Evolutionary conservation across 2,797 vertebrate species (phyloP).

Genomic region (Melanotaenia boesemani): DNA sequence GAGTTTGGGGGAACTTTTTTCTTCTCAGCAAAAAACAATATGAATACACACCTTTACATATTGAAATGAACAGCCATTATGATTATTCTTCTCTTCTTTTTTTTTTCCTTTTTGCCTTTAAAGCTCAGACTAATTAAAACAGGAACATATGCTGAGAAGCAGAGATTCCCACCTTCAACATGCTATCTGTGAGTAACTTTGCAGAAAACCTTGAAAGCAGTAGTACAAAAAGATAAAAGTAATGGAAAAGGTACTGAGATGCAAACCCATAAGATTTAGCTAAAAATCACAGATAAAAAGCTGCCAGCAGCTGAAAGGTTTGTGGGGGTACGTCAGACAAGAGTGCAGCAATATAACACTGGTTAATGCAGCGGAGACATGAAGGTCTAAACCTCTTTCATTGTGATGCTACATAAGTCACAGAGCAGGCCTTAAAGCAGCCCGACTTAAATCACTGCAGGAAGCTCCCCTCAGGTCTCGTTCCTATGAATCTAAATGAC

Average conservation of each 20-base stretch:
- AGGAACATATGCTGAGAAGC: too few species aligned
- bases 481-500: slow-evolving; percentile 40
- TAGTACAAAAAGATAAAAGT: not conserved
- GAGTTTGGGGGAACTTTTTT: slow-evolving; percentile 18
- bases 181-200: not conserved
- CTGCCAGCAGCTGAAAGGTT: not conserved
- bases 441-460: slow-evolving; percentile 56
- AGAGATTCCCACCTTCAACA: not conserved
- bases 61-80: slow-evolving; percentile 21
- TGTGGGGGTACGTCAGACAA: not conserved
- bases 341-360: slow-evolving; percentile 14
- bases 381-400: slow-evolving; percentile 27
- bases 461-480: slow-evolving; percentile 39
- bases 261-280: not conserved
- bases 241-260: not conserved
- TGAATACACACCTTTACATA: slow-evolving; percentile 23
- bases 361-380: slow-evolving; percentile 19
- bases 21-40: not conserved
- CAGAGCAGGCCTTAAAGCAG: slow-evolving; percentile 11
- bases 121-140: slow-evolving; percentile 23
- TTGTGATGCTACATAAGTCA: slow-evolving; percentile 35
- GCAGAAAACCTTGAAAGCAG: not conserved
- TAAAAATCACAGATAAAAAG: not conserved
- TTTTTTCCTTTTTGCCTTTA: slow-evolving; percentile 13
- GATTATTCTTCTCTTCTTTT: too few species aligned